Percentiles rank a stretch among this genome's conserved stretches.
Conservation (phyloP, 2,113 vertebrate species). For the Vulpes ferrilata region DNA sequence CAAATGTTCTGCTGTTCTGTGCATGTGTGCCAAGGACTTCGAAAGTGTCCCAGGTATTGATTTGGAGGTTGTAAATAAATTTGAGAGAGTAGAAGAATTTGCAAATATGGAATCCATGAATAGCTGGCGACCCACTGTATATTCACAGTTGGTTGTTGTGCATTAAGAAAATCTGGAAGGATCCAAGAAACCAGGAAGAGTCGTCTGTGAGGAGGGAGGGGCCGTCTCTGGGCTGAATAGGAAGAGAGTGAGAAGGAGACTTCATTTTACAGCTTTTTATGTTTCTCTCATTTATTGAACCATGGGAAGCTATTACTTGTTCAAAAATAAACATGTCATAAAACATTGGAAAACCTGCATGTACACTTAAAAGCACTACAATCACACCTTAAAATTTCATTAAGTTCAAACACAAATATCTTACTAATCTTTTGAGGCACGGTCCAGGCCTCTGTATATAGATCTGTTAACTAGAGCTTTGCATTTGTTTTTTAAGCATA, state of each 20-base stretch:
- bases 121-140: not conserved
- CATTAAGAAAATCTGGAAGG: constrained; percentile 21
- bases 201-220: not conserved
- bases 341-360: not conserved
- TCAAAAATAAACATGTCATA: not conserved
- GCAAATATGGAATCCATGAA: not conserved
- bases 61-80: not conserved
- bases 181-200: not conserved
- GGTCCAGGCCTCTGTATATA: not conserved
- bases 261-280: not conserved
- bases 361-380: not conserved
- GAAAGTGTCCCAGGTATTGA: rapidly evolving
- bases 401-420: constrained; percentile 20
- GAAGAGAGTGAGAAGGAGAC: not conserved
- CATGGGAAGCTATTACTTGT: not conserved
- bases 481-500: not conserved
- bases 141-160: not conserved
- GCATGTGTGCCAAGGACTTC: not conserved
- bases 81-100: not conserved
- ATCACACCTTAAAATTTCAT: not conserved
- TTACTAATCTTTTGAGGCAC: not conserved
- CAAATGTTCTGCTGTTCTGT: not conserved
- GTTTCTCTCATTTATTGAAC: not conserved
- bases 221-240: not conserved
- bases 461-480: not conserved